phyloP scores from a whole-genome alignment of 2,888 invertebrate species.

The Pilophorus perplexus region DNA sequence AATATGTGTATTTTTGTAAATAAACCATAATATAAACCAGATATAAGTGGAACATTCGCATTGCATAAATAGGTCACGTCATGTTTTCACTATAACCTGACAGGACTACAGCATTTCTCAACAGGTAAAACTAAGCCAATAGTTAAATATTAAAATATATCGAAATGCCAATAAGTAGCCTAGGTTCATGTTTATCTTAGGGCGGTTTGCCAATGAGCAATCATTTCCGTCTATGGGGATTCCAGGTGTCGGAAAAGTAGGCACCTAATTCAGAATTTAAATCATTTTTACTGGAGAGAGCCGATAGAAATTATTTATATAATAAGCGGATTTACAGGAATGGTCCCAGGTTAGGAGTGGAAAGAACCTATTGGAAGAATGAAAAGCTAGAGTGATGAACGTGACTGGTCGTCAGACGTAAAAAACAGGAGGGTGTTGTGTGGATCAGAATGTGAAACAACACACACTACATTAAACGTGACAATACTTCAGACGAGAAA shows the following conservation, averaged over 20 bases:
- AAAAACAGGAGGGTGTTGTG: no score
- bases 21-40: conserved; percentile 9
- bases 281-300: background rate
- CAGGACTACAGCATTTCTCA: background rate
- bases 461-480: no score
- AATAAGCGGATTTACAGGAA: background rate
- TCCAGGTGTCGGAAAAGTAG: conserved; percentile 13
- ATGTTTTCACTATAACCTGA: conserved; percentile 10
- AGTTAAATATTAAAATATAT: conserved; percentile 5
- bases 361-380: no score
- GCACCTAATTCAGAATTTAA: background rate
- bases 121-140: conserved; percentile 10
- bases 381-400: no score
- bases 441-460: no score
- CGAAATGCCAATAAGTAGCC: background rate
- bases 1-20: conserved; percentile 15
- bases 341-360: background rate
- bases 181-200: conserved; percentile 9
- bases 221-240: background rate
- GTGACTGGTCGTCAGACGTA: no score
- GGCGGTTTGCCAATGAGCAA: background rate
- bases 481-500: no score
- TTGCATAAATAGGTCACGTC: conserved; percentile 17
- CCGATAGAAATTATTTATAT: background rate
- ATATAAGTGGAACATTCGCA: background rate